Evolutionary conservation across 1,140 invertebrate genomes (phyloP), one percentile per base, ranked within the genome.

Genomic region (Drosophila sp.): DNA sequence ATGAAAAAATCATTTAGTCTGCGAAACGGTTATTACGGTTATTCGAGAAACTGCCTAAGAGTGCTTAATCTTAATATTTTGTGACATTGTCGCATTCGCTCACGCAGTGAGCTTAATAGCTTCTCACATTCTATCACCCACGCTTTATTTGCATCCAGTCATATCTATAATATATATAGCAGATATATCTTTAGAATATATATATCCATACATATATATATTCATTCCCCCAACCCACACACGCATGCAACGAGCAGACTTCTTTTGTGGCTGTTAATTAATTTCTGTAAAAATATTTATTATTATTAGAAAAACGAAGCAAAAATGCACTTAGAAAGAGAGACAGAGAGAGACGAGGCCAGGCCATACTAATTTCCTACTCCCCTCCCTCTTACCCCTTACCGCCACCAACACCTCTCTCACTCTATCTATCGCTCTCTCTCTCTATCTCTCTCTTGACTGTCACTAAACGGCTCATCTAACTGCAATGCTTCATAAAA

Each of bases 401-500:
- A 25, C 25, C 41, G 5, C 11, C 32, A 50, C 33, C 61, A n/a
- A 10, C 17, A 8, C 6, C 35, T 17, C 10, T 41, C 40, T 41
- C 40, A 8, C 35, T 38, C 2, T 38, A 5, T 38, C 2, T 38
- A 5, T 38, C 56, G 44, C 35, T 30, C 25, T n/a, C 23, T 32
- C 30, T 62, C 44, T 63, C 72, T 63, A 63, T 63, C 68, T 75
- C 72, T 79, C 83, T 86, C 82, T 81, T 82, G 82, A 87, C 82
- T 86, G 82, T 86, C 83, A 87, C 83, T 87, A 87, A 87, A 90
- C 84, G 87, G 80, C 87, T 90, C 87, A 90, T 90, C 87, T 90
- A 90, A 84, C 79, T 89, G 89, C 80, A 89, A 90, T 90, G 87
- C 87, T 91, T 91, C 87, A 90, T 90, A 89, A 80, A 90, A 82